Evolutionary conservation across 2,888 invertebrate species (phyloP), one percentile per base, ranked within the genome.

Genomic region (Microplitis deprimator): DNA sequence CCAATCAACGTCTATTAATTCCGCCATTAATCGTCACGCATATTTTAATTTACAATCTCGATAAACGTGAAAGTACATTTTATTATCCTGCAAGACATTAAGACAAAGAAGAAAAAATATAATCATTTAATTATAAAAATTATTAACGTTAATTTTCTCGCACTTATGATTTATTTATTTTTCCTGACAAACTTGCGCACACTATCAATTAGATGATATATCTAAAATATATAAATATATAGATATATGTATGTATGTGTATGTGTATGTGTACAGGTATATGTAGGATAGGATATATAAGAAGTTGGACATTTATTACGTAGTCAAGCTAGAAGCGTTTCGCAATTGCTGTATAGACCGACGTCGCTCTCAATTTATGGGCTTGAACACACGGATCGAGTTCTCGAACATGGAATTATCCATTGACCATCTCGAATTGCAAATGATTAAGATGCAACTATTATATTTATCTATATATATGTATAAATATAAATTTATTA

Each of bases 171-270:
- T 50, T 50, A 50, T 50, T 50, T 50, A 50, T 29, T 73, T 41
- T 64, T 64, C 17, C 64, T 50, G 64, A 73, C 40, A 74, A 67
- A 74, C 64, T 60, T 67, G 73, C 74, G 70, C 60, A 73, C 77
- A 77, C 81, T 81, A 80, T 81, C 81, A 80, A 81, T 80, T 82
- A 82, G 80, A 74, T 81, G 76, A 73, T 60, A 64, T 69, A 64
- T 20, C 61, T 29, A 8, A 65, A n/a, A 65, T n/a, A 17, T 74
- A 16, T 73, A 41, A 50, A 73, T 68, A 68, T 67, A 41, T 60
- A 64, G 67, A 77, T 68, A 40, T 41, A n/a, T 7, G 68, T 13
- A 77, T 68, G 59, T 59, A n/a, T 7, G 68, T 13, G 68, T 59
- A n/a, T 7, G 68, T 13, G 68, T 50, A 50, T 50, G 50, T 41